These are phyloP conservation scores for Hermodice carunculata DNA, from an alignment of 2,888 invertebrate genomes.

Conservation along the genomic window DNA sequence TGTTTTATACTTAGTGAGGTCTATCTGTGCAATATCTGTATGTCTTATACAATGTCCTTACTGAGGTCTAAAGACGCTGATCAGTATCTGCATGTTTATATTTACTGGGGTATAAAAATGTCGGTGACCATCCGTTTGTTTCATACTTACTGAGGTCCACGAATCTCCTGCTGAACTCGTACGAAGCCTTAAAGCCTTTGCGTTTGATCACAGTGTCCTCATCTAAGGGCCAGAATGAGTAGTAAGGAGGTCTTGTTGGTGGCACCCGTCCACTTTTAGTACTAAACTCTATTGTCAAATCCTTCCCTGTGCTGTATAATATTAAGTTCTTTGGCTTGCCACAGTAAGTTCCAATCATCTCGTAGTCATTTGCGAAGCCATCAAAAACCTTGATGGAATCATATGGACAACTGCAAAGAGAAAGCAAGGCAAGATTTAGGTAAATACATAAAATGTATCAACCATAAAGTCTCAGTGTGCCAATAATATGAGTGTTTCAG, in stretches of 20 bases:
- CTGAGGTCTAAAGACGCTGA: too few species aligned
- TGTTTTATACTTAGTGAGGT: too few species aligned
- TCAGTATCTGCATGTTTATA: too few species aligned
- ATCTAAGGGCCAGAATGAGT: slow-evolving; percentile 67
- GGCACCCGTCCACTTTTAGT: slow-evolving; percentile 84
- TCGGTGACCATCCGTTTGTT: too few species aligned
- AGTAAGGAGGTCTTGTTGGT: slow-evolving; percentile 72
- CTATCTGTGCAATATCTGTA: too few species aligned
- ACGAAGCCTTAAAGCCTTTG: slow-evolving; percentile 98
- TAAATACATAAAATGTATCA: neutral
- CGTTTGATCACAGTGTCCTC: slow-evolving; percentile 77
- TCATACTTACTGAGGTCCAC: slow-evolving; percentile 94
- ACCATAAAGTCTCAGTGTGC: too few species aligned
- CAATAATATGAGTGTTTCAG: too few species aligned
- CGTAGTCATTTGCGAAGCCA: slow-evolving; percentile 88
- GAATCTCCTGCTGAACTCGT: slow-evolving; percentile 98
- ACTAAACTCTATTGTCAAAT: slow-evolving; percentile 90
- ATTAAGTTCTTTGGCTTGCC: slow-evolving; percentile 93
- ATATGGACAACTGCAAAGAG: slow-evolving; percentile 89
- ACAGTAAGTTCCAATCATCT: slow-evolving; percentile 96
- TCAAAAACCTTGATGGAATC: slow-evolving; percentile 98
- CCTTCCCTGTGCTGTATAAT: slow-evolving; percentile 92
- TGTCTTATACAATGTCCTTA: too few species aligned
- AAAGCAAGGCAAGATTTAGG: neutral
- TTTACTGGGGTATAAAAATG: too few species aligned